Conservation (phyloP, 1,140 invertebrate species). For the Habropoda laboriosa region DNA sequence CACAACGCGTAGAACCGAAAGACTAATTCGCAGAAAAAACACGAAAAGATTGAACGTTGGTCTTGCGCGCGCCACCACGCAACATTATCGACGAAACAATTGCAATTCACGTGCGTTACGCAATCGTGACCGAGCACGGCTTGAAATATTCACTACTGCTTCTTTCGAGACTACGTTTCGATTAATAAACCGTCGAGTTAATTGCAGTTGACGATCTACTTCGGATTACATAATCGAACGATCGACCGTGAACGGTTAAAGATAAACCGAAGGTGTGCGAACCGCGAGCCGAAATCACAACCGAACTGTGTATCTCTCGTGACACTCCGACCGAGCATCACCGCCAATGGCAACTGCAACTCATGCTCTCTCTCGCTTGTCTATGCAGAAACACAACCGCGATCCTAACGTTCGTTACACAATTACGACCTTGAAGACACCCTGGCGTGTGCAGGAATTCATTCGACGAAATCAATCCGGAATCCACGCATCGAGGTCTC, state of each 20-base stretch:
- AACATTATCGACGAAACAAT: conserved; percentile 54
- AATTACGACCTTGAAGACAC: conserved; percentile 57
- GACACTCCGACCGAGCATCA: neutral
- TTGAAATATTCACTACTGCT: conserved; percentile 29
- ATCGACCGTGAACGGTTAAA: neutral
- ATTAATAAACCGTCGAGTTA: conserved; percentile 33
- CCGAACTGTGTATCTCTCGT: neutral
- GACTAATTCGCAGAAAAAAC: neutral
- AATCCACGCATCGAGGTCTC: neutral
- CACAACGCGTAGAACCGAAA: conserved; percentile 29
- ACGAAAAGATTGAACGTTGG: neutral
- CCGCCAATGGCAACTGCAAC: conserved; percentile 37
- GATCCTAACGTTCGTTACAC: conserved; percentile 41
- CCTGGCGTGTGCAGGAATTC: neutral
- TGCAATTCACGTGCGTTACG: conserved; percentile 54
- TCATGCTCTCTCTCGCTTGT: neutral
- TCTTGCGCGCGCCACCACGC: neutral
- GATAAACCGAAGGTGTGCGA: neutral
- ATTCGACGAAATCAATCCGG: conserved; percentile 14
- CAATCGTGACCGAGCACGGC: conserved; percentile 31
- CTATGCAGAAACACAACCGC: neutral
- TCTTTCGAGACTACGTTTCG: conserved; percentile 10
- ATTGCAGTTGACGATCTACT: conserved; percentile 7
- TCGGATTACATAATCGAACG: conserved; percentile 20
- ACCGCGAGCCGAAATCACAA: neutral